phyloP scores from a whole-genome alignment of 2,797 vertebrate genomes.

The Tapera naevia region DNA sequence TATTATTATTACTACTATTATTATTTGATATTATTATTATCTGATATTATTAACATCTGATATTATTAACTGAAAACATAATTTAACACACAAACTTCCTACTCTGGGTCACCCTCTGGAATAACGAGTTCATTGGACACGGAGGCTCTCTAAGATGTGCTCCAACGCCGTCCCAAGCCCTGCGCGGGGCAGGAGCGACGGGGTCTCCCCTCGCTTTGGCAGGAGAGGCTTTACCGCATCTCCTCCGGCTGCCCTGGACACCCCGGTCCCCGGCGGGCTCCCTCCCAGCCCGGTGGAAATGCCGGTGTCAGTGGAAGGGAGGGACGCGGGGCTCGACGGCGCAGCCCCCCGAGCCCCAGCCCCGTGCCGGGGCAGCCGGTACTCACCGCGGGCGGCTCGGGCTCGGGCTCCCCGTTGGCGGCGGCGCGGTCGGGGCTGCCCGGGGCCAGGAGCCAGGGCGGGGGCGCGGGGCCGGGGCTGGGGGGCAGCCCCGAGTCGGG shows the following conservation, averaged over 20 bases:
- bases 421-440: slow-evolving; percentile 65
- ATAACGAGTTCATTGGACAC: fast-evolving
- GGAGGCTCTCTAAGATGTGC: background rate
- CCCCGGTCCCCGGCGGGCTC: background rate
- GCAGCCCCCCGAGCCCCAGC: background rate
- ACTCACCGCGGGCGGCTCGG: slow-evolving; percentile 70
- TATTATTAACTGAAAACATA: background rate
- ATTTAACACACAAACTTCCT: background rate
- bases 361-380: background rate
- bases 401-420: slow-evolving; percentile 68
- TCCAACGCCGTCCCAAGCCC: fast-evolving
- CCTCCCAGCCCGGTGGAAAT: too few relatives aligned
- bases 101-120: background rate
- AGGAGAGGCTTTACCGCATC: too few relatives aligned
- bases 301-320: too few relatives aligned
- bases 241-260: background rate
- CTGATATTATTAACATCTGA: background rate
- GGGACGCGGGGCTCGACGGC: background rate
- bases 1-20: too few relatives aligned
- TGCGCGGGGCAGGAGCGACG: background rate
- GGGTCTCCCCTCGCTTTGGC: background rate
- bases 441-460: slow-evolving; percentile 80
- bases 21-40: too few relatives aligned
- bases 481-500: slow-evolving; percentile 93
- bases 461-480: slow-evolving; percentile 84